Conservation (phyloP, 1,140 invertebrate genomes). For the Macrocentrus cingulum region DNA sequence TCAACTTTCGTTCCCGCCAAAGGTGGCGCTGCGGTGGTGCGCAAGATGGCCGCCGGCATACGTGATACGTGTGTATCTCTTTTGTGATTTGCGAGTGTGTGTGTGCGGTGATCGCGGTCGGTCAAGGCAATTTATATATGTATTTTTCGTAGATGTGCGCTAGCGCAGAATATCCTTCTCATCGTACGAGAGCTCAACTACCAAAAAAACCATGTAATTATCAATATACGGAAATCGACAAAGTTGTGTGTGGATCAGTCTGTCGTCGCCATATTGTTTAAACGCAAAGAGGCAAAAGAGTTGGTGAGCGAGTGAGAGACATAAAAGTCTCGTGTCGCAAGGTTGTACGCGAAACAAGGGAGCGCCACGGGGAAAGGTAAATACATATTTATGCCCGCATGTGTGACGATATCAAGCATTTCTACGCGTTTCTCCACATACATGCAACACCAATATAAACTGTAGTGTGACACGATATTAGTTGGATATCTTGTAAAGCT, state of each 20-base stretch:
- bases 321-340: slow-evolving; percentile 20
- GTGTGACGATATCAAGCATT: slow-evolving; percentile 7
- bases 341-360: slow-evolving; percentile 17
- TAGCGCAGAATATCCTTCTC: slow-evolving; percentile 32
- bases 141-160: slow-evolving; percentile 27
- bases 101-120: slow-evolving; percentile 32
- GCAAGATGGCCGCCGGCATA: background rate
- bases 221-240: slow-evolving; percentile 43
- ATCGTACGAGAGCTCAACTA: slow-evolving; percentile 2
- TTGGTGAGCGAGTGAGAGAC: background rate
- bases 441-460: background rate
- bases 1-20: too few relatives aligned
- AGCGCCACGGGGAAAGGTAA: slow-evolving; percentile 37
- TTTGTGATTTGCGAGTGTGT: too few relatives aligned
- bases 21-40: background rate
- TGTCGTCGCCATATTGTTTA: slow-evolving; percentile 43
- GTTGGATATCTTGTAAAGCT: background rate
- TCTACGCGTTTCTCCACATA: slow-evolving; percentile 1
- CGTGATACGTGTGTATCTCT: background rate
- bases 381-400: slow-evolving; percentile 31
- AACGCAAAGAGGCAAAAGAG: slow-evolving; percentile 31
- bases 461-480: background rate
- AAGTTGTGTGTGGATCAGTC: slow-evolving; percentile 22
- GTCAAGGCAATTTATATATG: slow-evolving; percentile 32
- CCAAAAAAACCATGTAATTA: slow-evolving; percentile 28